Percentiles rank a stretch among this genome's conserved stretches.
These are phyloP conservation scores for Sitta europaea DNA, from an alignment of 2,113 vertebrate genomes.

Conservation along the genomic window DNA sequence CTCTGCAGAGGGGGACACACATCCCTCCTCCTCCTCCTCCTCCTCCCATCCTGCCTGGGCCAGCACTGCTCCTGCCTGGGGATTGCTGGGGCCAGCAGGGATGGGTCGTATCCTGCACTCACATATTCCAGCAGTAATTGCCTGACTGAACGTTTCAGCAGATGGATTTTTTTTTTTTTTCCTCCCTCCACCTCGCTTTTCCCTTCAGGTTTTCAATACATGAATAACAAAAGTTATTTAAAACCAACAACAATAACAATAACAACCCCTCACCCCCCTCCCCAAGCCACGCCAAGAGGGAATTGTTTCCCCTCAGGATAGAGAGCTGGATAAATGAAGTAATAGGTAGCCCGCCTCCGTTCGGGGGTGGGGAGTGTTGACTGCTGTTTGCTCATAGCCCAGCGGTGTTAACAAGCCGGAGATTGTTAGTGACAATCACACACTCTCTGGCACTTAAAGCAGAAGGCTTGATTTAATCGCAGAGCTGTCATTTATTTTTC, in stretches of 20 bases:
- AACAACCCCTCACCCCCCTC: neutral
- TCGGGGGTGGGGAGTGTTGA: slow-evolving; percentile 57
- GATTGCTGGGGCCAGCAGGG: neutral
- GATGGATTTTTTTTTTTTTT: neutral
- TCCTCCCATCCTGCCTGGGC: neutral
- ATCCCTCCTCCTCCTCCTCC: neutral
- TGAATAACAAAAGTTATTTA: slow-evolving; percentile 40
- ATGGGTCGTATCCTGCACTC: neutral
- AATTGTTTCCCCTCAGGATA: slow-evolving; percentile 32
- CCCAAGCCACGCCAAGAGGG: neutral
- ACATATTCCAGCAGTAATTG: neutral
- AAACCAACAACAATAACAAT: slow-evolving; percentile 45
- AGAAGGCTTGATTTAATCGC: slow-evolving; percentile 91
- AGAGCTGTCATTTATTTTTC: slow-evolving; percentile 90
- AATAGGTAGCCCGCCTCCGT: slow-evolving; percentile 36
- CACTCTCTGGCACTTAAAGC: slow-evolving; percentile 80
- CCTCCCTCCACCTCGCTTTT: neutral
- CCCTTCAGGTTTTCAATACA: neutral
- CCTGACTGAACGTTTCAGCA: neutral
- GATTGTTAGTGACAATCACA: slow-evolving; percentile 91
- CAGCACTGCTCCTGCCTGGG: neutral
- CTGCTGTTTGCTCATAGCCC: slow-evolving; percentile 83
- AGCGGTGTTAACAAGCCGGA: slow-evolving; percentile 85
- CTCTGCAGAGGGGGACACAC: neutral
- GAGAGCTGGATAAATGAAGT: slow-evolving; percentile 32